These are phyloP conservation scores for Nycticryphes semicollaris DNA, from an alignment of 2,113 vertebrate species.

Conservation along the genomic window DNA sequence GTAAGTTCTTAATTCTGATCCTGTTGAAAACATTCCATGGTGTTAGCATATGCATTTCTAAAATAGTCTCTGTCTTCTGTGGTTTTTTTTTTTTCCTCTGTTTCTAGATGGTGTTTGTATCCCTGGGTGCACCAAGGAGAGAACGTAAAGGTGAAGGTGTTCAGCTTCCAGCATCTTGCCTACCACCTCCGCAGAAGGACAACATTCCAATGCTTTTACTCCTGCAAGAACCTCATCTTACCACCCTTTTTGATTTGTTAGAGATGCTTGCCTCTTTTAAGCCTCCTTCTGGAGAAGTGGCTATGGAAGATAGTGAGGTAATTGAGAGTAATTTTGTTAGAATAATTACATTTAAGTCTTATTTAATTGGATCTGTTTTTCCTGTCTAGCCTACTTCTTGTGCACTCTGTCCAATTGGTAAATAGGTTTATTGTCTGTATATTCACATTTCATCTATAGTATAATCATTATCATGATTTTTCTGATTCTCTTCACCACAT, in stretches of 20 bases:
- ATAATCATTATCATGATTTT: background rate
- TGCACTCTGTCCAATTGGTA: background rate
- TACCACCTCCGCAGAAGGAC: conserved; percentile 97
- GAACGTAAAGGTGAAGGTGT: conserved; percentile 96
- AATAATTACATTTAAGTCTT: background rate
- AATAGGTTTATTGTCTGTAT: background rate
- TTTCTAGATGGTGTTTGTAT: conserved; percentile 97
- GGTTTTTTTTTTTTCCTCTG: background rate
- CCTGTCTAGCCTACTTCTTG: background rate
- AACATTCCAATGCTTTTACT: conserved; percentile 99
- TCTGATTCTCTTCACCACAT: background rate
- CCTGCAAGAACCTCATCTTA: conserved; percentile 96
- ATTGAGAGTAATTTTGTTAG: background rate
- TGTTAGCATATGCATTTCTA: background rate
- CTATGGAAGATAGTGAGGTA: conserved; percentile 88
- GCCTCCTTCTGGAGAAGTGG: conserved; percentile 84
- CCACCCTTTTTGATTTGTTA: conserved; percentile 94
- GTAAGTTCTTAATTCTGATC: background rate
- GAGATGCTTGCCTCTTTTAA: conserved; percentile 99
- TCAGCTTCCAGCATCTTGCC: conserved; percentile 95
- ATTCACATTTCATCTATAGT: background rate
- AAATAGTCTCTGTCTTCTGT: background rate
- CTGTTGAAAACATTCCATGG: background rate
- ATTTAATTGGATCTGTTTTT: background rate
- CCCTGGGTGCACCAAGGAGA: conserved; percentile 92